Percentiles rank a stretch among this genome's conserved stretches.
Conservation (phyloP, 2,113 vertebrate species). For the Gymnarchus niloticus region DNA sequence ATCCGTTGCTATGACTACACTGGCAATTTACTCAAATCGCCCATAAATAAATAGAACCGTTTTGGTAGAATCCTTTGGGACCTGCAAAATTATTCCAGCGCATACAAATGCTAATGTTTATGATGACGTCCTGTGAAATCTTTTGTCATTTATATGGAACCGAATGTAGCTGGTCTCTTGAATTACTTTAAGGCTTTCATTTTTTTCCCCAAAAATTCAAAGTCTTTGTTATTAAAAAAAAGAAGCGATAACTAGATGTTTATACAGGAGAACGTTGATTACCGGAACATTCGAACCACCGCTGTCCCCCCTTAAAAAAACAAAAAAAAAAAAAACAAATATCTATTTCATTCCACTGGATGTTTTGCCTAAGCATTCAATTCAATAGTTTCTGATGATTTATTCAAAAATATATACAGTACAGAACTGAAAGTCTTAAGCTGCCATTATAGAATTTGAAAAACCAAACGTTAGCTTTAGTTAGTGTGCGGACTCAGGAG, state of each 20-base stretch:
- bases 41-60: neutral
- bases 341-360: too few species aligned
- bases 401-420: too few species aligned
- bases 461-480: too few species aligned
- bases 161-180: neutral
- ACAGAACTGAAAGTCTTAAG: too few species aligned
- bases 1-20: conserved; percentile 20
- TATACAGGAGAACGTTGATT: too few species aligned
- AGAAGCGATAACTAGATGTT: neutral
- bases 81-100: conserved; percentile 2
- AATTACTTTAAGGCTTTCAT: neutral
- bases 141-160: neutral
- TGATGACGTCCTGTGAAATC: neutral
- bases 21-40: conserved; percentile 4
- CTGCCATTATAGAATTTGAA: too few species aligned
- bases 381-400: too few species aligned
- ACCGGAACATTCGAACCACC: too few species aligned
- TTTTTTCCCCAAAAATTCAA: neutral
- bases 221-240: neutral
- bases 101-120: neutral
- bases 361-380: too few species aligned
- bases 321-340: too few species aligned
- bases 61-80: neutral
- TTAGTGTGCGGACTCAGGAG: too few species aligned
- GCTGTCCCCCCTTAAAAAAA: too few species aligned